Base-by-base conservation (phyloP, 2,888 invertebrate species). In the Vanessa cardui region DNA sequence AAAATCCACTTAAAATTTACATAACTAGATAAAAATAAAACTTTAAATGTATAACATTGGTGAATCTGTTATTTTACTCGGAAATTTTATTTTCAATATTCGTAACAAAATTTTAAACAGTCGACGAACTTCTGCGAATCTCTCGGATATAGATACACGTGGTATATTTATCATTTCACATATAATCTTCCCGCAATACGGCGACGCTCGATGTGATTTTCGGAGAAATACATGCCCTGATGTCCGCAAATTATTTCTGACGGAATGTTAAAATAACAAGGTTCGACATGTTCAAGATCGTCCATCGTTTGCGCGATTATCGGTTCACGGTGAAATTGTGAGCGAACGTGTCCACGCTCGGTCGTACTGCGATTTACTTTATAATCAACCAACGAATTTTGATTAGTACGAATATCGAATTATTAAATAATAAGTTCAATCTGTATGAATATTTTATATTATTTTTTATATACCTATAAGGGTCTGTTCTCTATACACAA, bases 161-260 rank as follows among this genome's bases (percentile, higher is more conserved):
- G 52, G 52, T 31, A 31, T 64, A 64, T 58, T 59, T 64, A 67
- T 69, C 66, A 68, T 66, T 72, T 64, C 65, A 54, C 66, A 47
- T 62, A 64, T 62, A 68, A 71, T 74, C 68, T 68, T 72, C 69
- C 58, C 68, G 71, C 68, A 70, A 61, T 64, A 66, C 39, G 18
- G 68, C 62, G 70, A 73, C 68, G 72, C 63, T 66, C 66, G 72
- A 74, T 74, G 73, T 70, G 68, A 71, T 72, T 72, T 74, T 74
- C 74, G 74, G 70, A 66, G 74, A 74, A 74, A 68, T 66, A 71
- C 71, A 64, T 65, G 59, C 71, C 64, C 69, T 72, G 68, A 72
- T 74, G 73, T 74, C 71, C 71, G 73, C 71, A 73, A 76, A 73
- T 72, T 72, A 74, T 75, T 73, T 72, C 66, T 72, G 70, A 73